A percentile compares a stretch with the other conserved stretches of the same genome.
Conservation (phyloP, 2,113 vertebrate species). For the Podarcis cretensis region DNA sequence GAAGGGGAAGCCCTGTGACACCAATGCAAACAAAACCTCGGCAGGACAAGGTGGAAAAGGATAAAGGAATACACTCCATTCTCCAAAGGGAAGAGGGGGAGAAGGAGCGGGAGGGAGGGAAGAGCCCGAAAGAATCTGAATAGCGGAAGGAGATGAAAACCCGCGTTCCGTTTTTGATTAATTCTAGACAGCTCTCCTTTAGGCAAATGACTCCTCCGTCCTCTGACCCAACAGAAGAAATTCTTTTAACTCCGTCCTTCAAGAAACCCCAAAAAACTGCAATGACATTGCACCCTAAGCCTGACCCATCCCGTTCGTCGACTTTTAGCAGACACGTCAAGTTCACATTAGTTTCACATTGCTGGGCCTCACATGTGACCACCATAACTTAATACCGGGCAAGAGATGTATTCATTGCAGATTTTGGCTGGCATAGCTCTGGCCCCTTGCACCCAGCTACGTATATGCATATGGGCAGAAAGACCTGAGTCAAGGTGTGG, state of each 20-base stretch:
- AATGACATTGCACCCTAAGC: slow-evolving; percentile 53
- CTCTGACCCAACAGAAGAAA: slow-evolving; percentile 58
- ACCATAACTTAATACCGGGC: slow-evolving; percentile 68
- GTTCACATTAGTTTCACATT: slow-evolving; percentile 69
- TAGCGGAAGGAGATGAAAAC: slow-evolving; percentile 65
- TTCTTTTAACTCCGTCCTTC: slow-evolving; percentile 61
- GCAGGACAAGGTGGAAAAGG: slow-evolving; percentile 74
- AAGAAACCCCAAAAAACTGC: slow-evolving; percentile 66
- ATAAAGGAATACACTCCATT: slow-evolving; percentile 68
- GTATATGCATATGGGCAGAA: slow-evolving; percentile 64
- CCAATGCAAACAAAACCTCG: slow-evolving; percentile 73
- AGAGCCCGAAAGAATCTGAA: slow-evolving; percentile 64
- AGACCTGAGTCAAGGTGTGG: slow-evolving; percentile 74
- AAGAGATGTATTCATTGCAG: slow-evolving; percentile 73
- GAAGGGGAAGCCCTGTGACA: slow-evolving; percentile 75
- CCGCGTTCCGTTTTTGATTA: slow-evolving; percentile 72
- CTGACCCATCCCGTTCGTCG: slow-evolving; percentile 63
- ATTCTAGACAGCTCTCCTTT: slow-evolving; percentile 68
- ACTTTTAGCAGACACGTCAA: slow-evolving; percentile 69
- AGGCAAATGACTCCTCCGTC: slow-evolving; percentile 68
- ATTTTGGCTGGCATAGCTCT: slow-evolving; percentile 67
- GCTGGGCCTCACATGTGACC: slow-evolving; percentile 59
- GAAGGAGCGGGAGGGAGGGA: slow-evolving; percentile 40
- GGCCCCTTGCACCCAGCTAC: no score
- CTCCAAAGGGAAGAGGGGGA: slow-evolving; percentile 66